Percentiles rank a stretch among this genome's conserved stretches.
Evolutionary conservation across 2,888 invertebrate genomes (phyloP).

Genomic region (Cetonia aurata): DNA sequence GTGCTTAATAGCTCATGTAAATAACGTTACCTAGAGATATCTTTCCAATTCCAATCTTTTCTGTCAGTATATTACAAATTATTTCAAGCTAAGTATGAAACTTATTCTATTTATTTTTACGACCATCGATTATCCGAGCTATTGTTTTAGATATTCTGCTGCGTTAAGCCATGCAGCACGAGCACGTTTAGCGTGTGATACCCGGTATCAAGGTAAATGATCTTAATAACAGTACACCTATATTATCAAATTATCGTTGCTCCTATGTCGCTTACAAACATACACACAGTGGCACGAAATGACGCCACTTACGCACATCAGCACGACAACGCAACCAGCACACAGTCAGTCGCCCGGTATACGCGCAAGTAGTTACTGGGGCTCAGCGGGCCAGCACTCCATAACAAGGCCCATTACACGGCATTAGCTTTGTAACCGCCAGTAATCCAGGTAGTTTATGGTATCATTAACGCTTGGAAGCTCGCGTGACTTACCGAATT

Average conservation of each 20-base stretch:
- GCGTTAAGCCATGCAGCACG: slow-evolving; percentile 3
- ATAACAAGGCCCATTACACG: slow-evolving; percentile 62
- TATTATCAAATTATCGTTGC: slow-evolving; percentile 60
- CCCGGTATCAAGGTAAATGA: slow-evolving; percentile 37
- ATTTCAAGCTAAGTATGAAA: no score
- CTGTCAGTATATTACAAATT: no score
- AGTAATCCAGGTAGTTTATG: slow-evolving; percentile 64
- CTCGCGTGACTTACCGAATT: slow-evolving; percentile 64
- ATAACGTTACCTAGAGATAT: no score
- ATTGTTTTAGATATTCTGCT: slow-evolving; percentile 11
- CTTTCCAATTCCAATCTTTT: no score
- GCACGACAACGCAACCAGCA: slow-evolving; percentile 23
- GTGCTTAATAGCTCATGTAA: no score
- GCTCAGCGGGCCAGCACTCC: slow-evolving; percentile 60
- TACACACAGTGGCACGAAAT: slow-evolving; percentile 12
- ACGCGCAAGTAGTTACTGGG: slow-evolving; percentile 42
- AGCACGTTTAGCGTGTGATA: slow-evolving; percentile 25
- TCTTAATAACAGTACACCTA: slow-evolving; percentile 51
- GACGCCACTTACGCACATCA: slow-evolving; percentile 40
- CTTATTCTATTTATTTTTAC: neutral
- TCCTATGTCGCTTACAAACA: slow-evolving; percentile 12
- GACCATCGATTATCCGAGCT: neutral
- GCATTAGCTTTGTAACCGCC: slow-evolving; percentile 63
- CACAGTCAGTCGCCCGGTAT: slow-evolving; percentile 24
- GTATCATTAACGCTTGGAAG: slow-evolving; percentile 62